Percentiles rank a stretch among this genome's conserved stretches.
These are phyloP conservation scores for Volucella bombylans DNA, from an alignment of 2,888 invertebrate genomes.

Conservation along the genomic window DNA sequence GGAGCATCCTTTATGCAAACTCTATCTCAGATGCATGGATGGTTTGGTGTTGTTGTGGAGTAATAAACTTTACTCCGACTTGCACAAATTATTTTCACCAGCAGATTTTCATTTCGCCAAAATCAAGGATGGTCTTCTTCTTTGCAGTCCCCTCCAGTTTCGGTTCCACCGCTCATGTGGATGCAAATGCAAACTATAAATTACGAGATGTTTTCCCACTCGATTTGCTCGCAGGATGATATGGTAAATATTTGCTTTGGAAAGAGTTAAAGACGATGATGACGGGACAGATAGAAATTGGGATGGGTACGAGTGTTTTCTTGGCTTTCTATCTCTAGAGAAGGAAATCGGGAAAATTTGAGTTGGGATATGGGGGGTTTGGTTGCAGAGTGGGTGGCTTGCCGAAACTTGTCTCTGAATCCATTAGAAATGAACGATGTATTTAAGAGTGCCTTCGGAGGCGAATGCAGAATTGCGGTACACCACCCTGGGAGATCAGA, in stretches of 20 bases:
- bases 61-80: constrained; percentile 36
- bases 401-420: constrained; percentile 56
- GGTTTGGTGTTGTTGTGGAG: constrained; percentile 10
- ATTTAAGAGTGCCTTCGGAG: constrained; percentile 36
- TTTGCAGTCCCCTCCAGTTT: too few relatives aligned
- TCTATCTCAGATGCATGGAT: constrained; percentile 33
- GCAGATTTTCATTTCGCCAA: constrained; percentile 53
- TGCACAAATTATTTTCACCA: constrained; percentile 61
- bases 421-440: constrained; percentile 64
- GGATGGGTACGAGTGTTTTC: background rate
- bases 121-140: constrained; percentile 14
- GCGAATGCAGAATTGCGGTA: constrained; percentile 53
- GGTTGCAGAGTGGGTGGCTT: constrained; percentile 9
- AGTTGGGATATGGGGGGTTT: constrained; percentile 19
- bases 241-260: constrained; percentile 67
- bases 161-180: constrained; percentile 16
- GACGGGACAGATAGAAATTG: constrained; percentile 27
- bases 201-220: constrained; percentile 71
- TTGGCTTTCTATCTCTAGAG: constrained; percentile 38
- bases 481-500: constrained; percentile 64
- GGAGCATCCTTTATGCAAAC: constrained; percentile 36
- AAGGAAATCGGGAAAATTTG: too few relatives aligned
- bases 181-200: constrained; percentile 72
- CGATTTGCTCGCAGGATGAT: constrained; percentile 68
- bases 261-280: constrained; percentile 62